These are phyloP conservation scores for Crax fasciolata DNA, from an alignment of 2,797 vertebrate species.

Conservation along the genomic window DNA sequence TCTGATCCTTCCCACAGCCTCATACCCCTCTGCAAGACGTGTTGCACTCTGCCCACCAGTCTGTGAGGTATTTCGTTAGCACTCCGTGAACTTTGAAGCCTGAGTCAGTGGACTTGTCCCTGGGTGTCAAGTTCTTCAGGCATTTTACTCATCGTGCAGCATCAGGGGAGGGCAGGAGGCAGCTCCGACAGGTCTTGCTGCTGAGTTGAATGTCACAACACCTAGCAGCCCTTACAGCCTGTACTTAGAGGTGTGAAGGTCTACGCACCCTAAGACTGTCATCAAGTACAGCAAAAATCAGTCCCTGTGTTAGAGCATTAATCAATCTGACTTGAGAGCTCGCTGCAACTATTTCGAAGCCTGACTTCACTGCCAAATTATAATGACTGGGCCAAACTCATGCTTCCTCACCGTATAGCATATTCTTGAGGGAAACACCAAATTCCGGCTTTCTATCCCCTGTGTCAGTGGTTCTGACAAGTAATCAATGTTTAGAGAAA, in stretches of 20 bases:
- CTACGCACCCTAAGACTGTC: not conserved
- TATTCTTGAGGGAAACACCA: not conserved
- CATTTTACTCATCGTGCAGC: not conserved
- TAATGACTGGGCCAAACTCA: not conserved
- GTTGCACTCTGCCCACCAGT: not conserved
- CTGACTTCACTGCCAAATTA: accelerated
- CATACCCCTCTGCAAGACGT: not conserved
- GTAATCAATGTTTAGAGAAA: not conserved
- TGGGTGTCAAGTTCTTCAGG: not conserved
- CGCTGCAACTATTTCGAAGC: accelerated
- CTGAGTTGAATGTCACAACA: not conserved
- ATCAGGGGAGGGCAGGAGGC: not conserved
- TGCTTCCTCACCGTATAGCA: accelerated
- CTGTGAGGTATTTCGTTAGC: not conserved
- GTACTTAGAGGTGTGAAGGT: too few species aligned
- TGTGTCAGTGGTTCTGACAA: not conserved
- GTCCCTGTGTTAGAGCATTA: not conserved
- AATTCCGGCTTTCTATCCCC: not conserved
- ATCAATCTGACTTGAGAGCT: not conserved
- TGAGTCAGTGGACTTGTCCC: not conserved
- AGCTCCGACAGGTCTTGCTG: not conserved
- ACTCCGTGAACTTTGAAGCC: not conserved
- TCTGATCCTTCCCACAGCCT: not conserved
- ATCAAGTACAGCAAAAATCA: not conserved
- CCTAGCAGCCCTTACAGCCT: not conserved